These are phyloP conservation scores for Drosophila fungiperda DNA, from an alignment of 2,888 invertebrate genomes.

Conservation along the genomic window DNA sequence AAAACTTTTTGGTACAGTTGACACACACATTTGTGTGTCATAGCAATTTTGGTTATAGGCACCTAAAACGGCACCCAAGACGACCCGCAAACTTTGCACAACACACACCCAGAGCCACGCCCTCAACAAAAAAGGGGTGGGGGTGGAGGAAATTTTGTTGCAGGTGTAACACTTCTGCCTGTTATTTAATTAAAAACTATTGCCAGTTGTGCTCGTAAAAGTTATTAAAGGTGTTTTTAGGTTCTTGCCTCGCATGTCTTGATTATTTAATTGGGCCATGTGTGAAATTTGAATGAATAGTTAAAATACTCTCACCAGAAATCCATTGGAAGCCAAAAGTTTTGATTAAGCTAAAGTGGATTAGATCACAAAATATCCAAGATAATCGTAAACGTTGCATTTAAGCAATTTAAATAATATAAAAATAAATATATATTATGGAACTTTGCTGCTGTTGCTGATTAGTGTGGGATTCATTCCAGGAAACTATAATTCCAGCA, in stretches of 20 bases:
- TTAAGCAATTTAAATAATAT: neutral
- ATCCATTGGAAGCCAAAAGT: slow-evolving; percentile 50
- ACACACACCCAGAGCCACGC: slow-evolving; percentile 42
- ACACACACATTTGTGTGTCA: slow-evolving; percentile 45
- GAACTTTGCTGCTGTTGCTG: neutral
- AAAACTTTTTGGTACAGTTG: slow-evolving; percentile 49
- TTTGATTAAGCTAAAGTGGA: slow-evolving; percentile 59
- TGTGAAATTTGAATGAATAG: slow-evolving; percentile 69
- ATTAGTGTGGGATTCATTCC: neutral
- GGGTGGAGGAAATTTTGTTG: slow-evolving; percentile 1
- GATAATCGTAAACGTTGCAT: slow-evolving; percentile 44
- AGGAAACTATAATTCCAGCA: neutral
- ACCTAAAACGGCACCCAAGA: slow-evolving; percentile 49
- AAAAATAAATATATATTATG: neutral
- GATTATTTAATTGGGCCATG: slow-evolving; percentile 75
- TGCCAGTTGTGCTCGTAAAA: slow-evolving; percentile 44
- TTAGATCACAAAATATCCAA: slow-evolving; percentile 34
- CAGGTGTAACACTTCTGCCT: slow-evolving; percentile 38
- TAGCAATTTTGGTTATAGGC: slow-evolving; percentile 55
- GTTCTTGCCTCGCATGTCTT: slow-evolving; percentile 47
- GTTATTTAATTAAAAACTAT: slow-evolving; percentile 76
- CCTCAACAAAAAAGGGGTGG: slow-evolving; percentile 7
- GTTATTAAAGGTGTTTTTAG: slow-evolving; percentile 45
- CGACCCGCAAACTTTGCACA: slow-evolving; percentile 57
- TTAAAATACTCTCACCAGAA: slow-evolving; percentile 28